Conservation (phyloP, 2,113 vertebrate species). For the Chamaea fasciata region DNA sequence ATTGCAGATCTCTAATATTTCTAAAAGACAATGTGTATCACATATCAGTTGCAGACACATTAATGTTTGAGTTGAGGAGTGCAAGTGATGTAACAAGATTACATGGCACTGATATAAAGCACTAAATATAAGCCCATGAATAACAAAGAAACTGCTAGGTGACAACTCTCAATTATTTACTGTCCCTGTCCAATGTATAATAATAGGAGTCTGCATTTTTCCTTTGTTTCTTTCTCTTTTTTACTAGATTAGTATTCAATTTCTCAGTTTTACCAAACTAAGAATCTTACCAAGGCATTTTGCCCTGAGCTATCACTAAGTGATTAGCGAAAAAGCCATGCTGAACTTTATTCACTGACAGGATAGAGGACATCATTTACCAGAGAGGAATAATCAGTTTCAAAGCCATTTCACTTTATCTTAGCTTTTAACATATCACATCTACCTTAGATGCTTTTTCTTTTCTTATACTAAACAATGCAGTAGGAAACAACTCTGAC, state of each 20-base stretch:
- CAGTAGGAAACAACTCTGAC: not conserved
- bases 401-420: not conserved
- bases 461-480: not conserved
- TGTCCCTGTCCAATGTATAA: conserved; percentile 45
- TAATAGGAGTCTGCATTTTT: conserved; percentile 44
- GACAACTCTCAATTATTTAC: conserved; percentile 72
- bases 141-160: conserved; percentile 56
- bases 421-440: not conserved
- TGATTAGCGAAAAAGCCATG: not conserved
- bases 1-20: conserved; percentile 59
- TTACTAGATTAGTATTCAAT: not conserved
- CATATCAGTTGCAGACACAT: conserved; percentile 58
- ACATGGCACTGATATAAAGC: conserved; percentile 61
- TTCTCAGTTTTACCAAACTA: not conserved
- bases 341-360: not conserved
- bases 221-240: not conserved
- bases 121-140: conserved; percentile 50
- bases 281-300: conserved; percentile 27
- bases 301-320: conserved; percentile 30
- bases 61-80: conserved; percentile 48
- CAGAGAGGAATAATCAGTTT: not conserved
- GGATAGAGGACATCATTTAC: not conserved
- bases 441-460: not conserved
- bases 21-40: conserved; percentile 45
- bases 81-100: conserved; percentile 66